Percentiles rank a stretch among this genome's conserved stretches.
Evolutionary conservation across 2,113 vertebrate genomes (phyloP).

Genomic region (Psilopsiagon aurifrons): DNA sequence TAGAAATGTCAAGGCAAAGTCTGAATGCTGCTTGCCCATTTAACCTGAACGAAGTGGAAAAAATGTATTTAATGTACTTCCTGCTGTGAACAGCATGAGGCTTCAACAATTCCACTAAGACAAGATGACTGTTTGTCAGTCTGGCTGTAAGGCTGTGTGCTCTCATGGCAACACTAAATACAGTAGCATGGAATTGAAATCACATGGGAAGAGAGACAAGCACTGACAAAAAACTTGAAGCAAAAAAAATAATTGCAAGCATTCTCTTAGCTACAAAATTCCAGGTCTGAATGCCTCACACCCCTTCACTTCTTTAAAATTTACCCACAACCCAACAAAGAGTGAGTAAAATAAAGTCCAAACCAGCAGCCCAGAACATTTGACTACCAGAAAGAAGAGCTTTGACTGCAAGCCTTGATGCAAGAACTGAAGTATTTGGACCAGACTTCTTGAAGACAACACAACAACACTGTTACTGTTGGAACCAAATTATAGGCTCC

Average conservation of each 20-base stretch:
- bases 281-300: not conserved
- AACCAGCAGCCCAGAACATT: not conserved
- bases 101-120: slow-evolving; percentile 39
- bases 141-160: not conserved
- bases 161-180: not conserved
- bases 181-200: not conserved
- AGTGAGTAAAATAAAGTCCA: not conserved
- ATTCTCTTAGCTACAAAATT: not conserved
- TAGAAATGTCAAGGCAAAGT: not conserved
- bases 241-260: not conserved
- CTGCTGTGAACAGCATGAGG: slow-evolving; percentile 35
- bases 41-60: slow-evolving; percentile 1
- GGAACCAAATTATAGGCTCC: not conserved
- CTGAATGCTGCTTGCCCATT: slow-evolving; percentile 17
- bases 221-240: not conserved
- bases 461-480: not conserved
- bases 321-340: not conserved
- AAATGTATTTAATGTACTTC: slow-evolving; percentile 58
- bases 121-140: not conserved
- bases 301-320: not conserved
- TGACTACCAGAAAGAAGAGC: not conserved
- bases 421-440: not conserved
- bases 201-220: not conserved
- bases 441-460: not conserved
- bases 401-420: not conserved